phyloP scores from a whole-genome alignment of 1,140 invertebrate species.

The Mactra quadrangularis region DNA sequence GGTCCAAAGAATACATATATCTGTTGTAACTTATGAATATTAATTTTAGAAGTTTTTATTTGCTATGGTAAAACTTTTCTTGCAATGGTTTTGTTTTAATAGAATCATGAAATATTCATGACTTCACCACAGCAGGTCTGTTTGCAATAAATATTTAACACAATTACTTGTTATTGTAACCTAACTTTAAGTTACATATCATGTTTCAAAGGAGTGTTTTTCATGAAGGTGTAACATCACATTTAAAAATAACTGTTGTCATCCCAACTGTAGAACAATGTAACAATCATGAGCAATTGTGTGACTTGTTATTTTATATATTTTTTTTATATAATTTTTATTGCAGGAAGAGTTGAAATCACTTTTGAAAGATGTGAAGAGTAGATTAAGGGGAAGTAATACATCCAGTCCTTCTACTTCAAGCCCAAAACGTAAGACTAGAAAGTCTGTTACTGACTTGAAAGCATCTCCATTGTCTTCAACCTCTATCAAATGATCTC shows the following conservation, averaged over 20 bases:
- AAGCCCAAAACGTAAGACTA: conserved; percentile 50
- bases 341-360: conserved; percentile 52
- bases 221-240: no score
- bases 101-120: background rate
- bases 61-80: no score
- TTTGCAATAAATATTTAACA: background rate
- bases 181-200: background rate
- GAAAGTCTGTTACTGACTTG: conserved; percentile 26
- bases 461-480: conserved; percentile 41
- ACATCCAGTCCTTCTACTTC: conserved; percentile 42
- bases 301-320: no score
- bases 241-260: no score
- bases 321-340: background rate
- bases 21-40: no score
- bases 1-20: no score
- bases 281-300: no score
- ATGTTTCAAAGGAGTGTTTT: no score
- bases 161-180: background rate
- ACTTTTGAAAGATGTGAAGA: conserved; percentile 45
- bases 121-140: background rate
- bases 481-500: background rate
- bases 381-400: conserved; percentile 51
- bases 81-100: background rate
- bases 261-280: no score
- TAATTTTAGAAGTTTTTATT: no score